phyloP scores from a whole-genome alignment of 2,797 vertebrate genomes.

The Enteromius viviparus region DNA sequence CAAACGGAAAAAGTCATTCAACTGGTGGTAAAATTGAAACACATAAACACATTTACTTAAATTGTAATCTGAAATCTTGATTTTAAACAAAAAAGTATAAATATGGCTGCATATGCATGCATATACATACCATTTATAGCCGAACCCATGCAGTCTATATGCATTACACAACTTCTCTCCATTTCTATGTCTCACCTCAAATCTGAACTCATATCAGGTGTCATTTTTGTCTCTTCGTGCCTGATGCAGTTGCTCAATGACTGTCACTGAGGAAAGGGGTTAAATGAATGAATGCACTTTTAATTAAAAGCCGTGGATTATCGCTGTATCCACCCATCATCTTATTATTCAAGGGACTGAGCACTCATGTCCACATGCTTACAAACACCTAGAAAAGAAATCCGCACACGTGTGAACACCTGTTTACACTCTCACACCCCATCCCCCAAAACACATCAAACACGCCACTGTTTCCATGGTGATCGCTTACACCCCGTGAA shows the following conservation, averaged over 20 bases:
- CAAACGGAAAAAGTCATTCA: background rate
- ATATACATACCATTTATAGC: background rate
- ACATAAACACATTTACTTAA: background rate
- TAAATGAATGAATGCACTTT: background rate
- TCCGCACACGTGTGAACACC: slow-evolving; percentile 46
- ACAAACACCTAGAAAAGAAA: slow-evolving; percentile 36
- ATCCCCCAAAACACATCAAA: slow-evolving; percentile 50
- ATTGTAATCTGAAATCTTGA: background rate
- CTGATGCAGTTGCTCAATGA: background rate
- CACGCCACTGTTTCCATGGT: slow-evolving; percentile 61
- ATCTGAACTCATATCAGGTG: background rate
- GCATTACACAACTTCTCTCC: background rate
- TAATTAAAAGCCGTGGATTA: background rate
- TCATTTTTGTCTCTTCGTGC: background rate
- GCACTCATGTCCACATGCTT: slow-evolving; percentile 21
- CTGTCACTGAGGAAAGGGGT: background rate
- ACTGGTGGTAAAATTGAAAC: background rate
- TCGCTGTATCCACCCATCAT: background rate
- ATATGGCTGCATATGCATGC: background rate
- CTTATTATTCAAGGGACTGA: background rate
- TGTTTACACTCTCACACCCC: slow-evolving; percentile 44
- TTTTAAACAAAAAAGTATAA: background rate
- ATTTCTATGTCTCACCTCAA: slow-evolving; percentile 1
- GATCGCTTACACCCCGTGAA: slow-evolving; percentile 41
- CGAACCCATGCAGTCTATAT: background rate